These are phyloP conservation scores for Harpegnathos saltator DNA, from an alignment of 1,140 invertebrate genomes.

Conservation along the genomic window DNA sequence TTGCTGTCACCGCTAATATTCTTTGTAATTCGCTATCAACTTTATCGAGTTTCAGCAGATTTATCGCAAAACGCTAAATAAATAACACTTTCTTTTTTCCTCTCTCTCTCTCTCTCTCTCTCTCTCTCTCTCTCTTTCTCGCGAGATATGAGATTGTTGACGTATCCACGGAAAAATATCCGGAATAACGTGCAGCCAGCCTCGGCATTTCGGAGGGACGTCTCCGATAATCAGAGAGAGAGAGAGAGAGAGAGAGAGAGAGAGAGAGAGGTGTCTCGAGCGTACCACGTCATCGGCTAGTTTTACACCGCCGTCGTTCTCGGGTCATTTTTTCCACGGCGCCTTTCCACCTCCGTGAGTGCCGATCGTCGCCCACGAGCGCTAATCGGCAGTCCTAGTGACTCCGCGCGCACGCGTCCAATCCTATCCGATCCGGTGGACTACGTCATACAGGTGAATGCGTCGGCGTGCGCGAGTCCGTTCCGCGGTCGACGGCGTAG, in stretches of 20 bases:
- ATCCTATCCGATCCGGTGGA: conserved; percentile 76
- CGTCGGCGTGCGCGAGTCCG: conserved; percentile 76
- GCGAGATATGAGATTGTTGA: no score
- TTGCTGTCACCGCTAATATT: no score
- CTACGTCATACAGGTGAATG: conserved; percentile 82
- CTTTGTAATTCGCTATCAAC: no score
- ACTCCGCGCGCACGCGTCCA: conserved; percentile 53
- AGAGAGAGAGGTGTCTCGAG: conserved; percentile 26
- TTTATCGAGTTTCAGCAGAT: no score
- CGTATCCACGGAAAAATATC: no score
- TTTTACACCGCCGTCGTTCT: conserved; percentile 56
- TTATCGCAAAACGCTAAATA: no score
- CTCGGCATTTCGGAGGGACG: conserved; percentile 30
- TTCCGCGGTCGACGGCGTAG: conserved; percentile 69
- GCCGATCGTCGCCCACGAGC: conserved; percentile 71
- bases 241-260: conserved; percentile 27
- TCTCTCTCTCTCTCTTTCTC: no score
- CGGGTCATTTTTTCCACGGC: conserved; percentile 68
- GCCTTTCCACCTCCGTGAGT: conserved; percentile 73
- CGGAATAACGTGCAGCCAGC: background rate
- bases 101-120: no score
- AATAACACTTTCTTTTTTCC: no score
- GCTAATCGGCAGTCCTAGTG: conserved; percentile 68
- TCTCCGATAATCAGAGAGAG: conserved; percentile 9
- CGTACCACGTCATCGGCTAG: conserved; percentile 69